These are phyloP conservation scores for Agriopis leucophaearia DNA, from an alignment of 2,888 invertebrate genomes.

Conservation along the genomic window DNA sequence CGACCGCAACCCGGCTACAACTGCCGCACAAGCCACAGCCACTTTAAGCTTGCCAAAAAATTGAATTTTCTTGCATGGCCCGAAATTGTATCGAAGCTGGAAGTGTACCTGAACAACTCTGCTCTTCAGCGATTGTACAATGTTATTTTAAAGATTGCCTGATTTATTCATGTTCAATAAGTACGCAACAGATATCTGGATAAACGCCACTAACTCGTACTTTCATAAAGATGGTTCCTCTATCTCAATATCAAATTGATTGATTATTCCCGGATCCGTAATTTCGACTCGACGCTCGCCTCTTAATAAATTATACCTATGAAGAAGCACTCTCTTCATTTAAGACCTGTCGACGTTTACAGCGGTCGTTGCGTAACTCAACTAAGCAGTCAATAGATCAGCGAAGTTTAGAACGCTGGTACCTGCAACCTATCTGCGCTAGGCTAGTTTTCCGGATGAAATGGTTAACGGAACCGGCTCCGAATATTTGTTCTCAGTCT, in stretches of 20 bases:
- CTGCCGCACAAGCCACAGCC: too few relatives aligned
- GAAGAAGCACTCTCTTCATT: conserved; percentile 14
- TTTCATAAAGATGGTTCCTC: conserved; percentile 17
- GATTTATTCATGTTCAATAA: neutral
- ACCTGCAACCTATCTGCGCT: too few relatives aligned
- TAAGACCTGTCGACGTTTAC: neutral
- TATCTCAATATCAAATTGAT: conserved; percentile 30
- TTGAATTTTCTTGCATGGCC: too few relatives aligned
- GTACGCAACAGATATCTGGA: too few relatives aligned
- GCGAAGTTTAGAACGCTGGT: neutral
- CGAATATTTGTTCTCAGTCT: too few relatives aligned
- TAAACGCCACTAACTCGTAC: neutral
- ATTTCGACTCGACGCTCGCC: neutral
- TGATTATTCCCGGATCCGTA: conserved; percentile 11
- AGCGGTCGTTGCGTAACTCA: neutral
- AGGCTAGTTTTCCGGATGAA: too few relatives aligned
- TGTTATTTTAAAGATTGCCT: too few relatives aligned
- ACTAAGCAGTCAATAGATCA: neutral
- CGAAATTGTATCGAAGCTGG: neutral
- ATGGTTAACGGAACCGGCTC: too few relatives aligned
- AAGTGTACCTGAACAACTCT: neutral
- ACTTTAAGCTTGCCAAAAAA: too few relatives aligned
- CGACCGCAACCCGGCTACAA: too few relatives aligned
- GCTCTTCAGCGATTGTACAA: neutral
- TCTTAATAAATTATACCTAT: conserved; percentile 11